These are phyloP conservation scores for Lepidothrix coronata DNA, from an alignment of 2,113 vertebrate species.

Conservation along the genomic window DNA sequence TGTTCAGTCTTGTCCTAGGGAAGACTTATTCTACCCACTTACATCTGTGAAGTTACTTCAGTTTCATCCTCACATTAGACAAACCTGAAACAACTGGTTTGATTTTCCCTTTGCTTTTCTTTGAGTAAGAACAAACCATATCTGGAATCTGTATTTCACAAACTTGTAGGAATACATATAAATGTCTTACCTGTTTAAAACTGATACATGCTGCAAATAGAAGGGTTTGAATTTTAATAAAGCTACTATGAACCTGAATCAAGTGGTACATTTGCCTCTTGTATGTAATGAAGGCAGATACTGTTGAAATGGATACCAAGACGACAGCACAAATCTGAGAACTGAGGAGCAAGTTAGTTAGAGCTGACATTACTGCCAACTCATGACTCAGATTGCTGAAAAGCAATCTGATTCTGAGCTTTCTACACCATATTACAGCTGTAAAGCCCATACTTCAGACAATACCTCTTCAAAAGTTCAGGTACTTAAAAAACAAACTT, in stretches of 20 bases:
- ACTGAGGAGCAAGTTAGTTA: neutral
- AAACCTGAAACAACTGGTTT: neutral
- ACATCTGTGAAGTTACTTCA: neutral
- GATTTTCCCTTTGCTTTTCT: neutral
- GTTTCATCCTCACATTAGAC: neutral
- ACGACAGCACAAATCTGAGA: neutral
- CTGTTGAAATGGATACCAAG: neutral
- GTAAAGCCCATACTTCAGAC: neutral
- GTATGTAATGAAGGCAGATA: neutral
- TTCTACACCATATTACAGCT: neutral
- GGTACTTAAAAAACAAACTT: neutral
- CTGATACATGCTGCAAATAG: neutral
- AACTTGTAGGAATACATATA: neutral
- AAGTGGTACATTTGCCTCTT: neutral
- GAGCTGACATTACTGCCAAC: neutral
- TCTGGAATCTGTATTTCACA: neutral
- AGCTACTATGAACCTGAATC: neutral
- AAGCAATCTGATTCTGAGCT: neutral
- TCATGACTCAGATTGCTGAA: neutral
- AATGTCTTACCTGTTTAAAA: neutral
- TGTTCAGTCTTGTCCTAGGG: neutral
- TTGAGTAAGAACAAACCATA: neutral
- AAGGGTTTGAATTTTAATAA: neutral
- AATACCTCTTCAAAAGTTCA: neutral
- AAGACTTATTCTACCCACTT: neutral